phyloP scores from a whole-genome alignment of 2,888 invertebrate species.

The Philonicus albiceps region DNA sequence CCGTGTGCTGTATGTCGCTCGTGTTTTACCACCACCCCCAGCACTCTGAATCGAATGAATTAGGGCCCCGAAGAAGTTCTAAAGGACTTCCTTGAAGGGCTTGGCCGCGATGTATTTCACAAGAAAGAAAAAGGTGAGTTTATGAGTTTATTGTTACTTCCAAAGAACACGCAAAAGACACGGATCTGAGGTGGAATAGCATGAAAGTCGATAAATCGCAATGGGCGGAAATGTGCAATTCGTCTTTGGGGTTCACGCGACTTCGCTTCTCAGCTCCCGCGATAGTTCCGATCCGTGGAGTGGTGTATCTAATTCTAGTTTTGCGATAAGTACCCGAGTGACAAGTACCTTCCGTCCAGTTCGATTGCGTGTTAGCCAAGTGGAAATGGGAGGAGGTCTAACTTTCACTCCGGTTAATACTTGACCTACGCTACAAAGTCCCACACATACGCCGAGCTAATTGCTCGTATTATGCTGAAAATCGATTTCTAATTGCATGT shows the following conservation, averaged over 20 bases:
- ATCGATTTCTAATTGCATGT: conserved; percentile 12
- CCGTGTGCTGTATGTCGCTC: background rate
- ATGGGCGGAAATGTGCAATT: conserved; percentile 26
- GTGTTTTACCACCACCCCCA: background rate
- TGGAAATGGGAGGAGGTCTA: background rate
- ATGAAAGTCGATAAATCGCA: conserved; percentile 18
- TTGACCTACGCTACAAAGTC: conserved; percentile 45
- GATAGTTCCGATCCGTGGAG: background rate
- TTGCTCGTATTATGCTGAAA: conserved; percentile 9
- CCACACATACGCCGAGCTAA: background rate
- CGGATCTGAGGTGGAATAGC: background rate
- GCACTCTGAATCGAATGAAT: conserved; percentile 8
- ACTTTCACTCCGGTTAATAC: conserved; percentile 26
- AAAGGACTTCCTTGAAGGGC: background rate
- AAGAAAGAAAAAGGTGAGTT: conserved; percentile 47
- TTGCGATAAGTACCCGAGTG: background rate
- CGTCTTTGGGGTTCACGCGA: background rate
- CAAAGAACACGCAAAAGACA: background rate
- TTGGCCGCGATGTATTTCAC: conserved; percentile 44
- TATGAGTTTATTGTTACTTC: conserved; percentile 21
- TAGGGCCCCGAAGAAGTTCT: background rate
- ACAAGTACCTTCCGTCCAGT: conserved; percentile 2
- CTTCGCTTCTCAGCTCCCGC: background rate
- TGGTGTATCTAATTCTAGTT: background rate
- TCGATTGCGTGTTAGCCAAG: conserved; percentile 1